Evolutionary conservation across 2,888 invertebrate species (phyloP).

Genomic region (Disparrhopalites patrizii): DNA sequence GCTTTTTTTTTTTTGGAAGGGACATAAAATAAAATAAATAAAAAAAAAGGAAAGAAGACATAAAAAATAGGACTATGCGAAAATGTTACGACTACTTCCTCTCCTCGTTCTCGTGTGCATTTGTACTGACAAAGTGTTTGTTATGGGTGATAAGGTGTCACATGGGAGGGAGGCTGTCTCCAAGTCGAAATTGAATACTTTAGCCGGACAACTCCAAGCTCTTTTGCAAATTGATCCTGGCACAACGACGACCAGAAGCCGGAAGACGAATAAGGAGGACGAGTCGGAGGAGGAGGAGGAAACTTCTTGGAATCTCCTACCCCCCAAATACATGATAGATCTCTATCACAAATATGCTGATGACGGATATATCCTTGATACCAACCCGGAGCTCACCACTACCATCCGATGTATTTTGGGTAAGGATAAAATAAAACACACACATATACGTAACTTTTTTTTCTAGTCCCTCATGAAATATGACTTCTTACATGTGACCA

Average conservation of each 20-base stretch:
- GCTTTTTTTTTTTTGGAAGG: no score
- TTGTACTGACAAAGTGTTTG: slow-evolving; percentile 10
- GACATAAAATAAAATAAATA: background rate
- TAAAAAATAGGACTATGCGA: slow-evolving; percentile 15
- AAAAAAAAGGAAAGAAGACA: background rate
- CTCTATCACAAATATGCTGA: slow-evolving; percentile 37
- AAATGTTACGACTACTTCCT: slow-evolving; percentile 16
- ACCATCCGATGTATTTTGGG: slow-evolving; percentile 27
- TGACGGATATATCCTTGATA: slow-evolving; percentile 39
- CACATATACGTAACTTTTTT: no score
- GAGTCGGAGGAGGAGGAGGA: slow-evolving; percentile 12
- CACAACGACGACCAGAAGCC: no score
- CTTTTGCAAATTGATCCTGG: slow-evolving; percentile 19
- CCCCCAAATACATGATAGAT: slow-evolving; percentile 42
- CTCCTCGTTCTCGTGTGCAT: slow-evolving; percentile 12
- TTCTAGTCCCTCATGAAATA: no score
- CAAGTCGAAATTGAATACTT: slow-evolving; percentile 10
- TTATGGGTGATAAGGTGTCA: slow-evolving; percentile 10
- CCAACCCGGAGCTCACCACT: slow-evolving; percentile 6
- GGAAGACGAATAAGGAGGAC: slow-evolving; percentile 1
- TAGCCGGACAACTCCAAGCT: slow-evolving; percentile 17
- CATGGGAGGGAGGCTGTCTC: slow-evolving; percentile 12
- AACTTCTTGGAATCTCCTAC: slow-evolving; percentile 19
- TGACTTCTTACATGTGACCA: no score
- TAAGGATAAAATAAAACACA: slow-evolving; percentile 21